These are phyloP conservation scores for Drosophila hydei DNA, from an alignment of 1,140 invertebrate genomes.

Conservation along the genomic window DNA sequence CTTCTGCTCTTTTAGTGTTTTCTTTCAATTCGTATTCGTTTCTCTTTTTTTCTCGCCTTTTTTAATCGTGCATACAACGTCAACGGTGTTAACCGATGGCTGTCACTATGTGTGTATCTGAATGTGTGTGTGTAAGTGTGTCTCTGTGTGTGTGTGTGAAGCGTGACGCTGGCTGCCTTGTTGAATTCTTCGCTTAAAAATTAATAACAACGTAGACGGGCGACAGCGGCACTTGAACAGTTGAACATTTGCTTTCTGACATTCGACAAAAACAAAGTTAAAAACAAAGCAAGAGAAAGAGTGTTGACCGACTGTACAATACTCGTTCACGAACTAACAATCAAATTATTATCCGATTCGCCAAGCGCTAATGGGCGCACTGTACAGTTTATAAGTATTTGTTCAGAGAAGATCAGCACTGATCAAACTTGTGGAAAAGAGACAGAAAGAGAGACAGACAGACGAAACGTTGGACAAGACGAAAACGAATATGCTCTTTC, in stretches of 20 bases:
- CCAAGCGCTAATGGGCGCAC: no score
- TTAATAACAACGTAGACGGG: constrained; percentile 58
- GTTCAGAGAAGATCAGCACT: no score
- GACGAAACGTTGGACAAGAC: no score
- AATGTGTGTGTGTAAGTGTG: constrained; percentile 26
- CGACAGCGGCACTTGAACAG: constrained; percentile 37
- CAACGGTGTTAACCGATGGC: constrained; percentile 34
- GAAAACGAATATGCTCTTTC: no score
- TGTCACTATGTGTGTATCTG: constrained; percentile 25
- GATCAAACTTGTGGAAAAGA: no score
- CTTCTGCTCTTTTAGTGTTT: constrained; percentile 50
- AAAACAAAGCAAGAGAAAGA: neutral
- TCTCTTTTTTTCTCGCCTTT: constrained; percentile 18
- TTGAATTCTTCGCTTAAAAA: constrained; percentile 60
- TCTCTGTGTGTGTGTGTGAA: constrained; percentile 36
- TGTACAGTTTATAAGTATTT: no score
- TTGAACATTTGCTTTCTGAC: constrained; percentile 47
- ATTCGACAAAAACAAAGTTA: constrained; percentile 27
- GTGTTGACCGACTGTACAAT: no score
- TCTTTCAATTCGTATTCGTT: constrained; percentile 42
- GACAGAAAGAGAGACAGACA: no score
- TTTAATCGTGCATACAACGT: constrained; percentile 67
- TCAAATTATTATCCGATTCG: no score
- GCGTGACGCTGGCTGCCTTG: constrained; percentile 31
- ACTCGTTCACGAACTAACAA: no score